Percentiles rank a stretch among this genome's conserved stretches.
Conservation (phyloP, 2,888 invertebrate species). For the Drosophila demipolita region DNA sequence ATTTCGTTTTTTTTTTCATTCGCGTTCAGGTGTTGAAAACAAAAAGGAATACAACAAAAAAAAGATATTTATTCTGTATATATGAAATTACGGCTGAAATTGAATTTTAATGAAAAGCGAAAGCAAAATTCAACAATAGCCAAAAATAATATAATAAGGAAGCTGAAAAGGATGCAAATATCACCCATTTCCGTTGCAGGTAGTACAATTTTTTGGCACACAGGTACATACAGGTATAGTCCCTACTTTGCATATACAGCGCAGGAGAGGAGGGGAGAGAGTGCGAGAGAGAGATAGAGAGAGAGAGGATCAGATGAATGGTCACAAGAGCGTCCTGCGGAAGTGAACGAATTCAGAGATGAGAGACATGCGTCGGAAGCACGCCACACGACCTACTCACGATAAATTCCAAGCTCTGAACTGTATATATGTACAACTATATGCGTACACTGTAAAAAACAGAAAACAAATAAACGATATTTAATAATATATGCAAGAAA, state of each 20-base stretch:
- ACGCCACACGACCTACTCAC: neutral
- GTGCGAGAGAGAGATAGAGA: too few species aligned
- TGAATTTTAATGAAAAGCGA: slow-evolving; percentile 76
- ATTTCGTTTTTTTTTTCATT: slow-evolving; percentile 51
- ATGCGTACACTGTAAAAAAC: too few species aligned
- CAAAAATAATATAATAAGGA: slow-evolving; percentile 35
- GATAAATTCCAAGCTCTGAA: neutral
- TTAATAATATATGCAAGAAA: too few species aligned
- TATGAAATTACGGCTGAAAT: slow-evolving; percentile 48
- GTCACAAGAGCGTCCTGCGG: slow-evolving; percentile 51
- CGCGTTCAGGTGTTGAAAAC: slow-evolving; percentile 65
- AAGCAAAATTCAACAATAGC: slow-evolving; percentile 54
- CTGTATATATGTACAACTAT: neutral
- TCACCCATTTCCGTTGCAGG: slow-evolving; percentile 65
- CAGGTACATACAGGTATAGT: slow-evolving; percentile 57
- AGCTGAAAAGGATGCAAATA: slow-evolving; percentile 30
- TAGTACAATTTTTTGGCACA: slow-evolving; percentile 20
- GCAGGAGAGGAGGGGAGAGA: neutral
- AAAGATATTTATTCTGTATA: slow-evolving; percentile 4
- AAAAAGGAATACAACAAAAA: slow-evolving; percentile 34
- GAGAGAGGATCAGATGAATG: neutral
- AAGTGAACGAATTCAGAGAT: slow-evolving; percentile 39
- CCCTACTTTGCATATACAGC: slow-evolving; percentile 44
- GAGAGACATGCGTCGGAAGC: slow-evolving; percentile 16
- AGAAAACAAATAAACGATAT: too few species aligned